Evolutionary conservation across 1,140 invertebrate species (phyloP), one percentile per base, ranked within the genome.

Genomic region (Chrysomallon squamiferum): DNA sequence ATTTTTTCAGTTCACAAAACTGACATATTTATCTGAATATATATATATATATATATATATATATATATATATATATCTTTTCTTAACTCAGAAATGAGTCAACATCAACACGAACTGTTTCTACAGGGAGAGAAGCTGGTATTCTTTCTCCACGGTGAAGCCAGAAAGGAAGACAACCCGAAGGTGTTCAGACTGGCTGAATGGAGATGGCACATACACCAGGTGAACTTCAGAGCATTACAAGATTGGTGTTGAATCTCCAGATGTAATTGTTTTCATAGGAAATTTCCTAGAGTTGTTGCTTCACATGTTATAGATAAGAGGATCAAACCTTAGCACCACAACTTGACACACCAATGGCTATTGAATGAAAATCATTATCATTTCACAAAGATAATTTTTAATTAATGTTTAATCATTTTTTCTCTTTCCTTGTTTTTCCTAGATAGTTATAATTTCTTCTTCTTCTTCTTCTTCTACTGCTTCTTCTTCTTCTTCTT

Each of bases 171-270:
- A n/a, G 93, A 96, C 78, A 93, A 97, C 79, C 89, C 95, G 33
- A 96, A 97, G 83, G 95, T 96, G 64, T 99, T 99, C 88, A 89
- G 94, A 56, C 96, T 97, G 0, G 97, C 97, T 18, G 97, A 99
- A 86, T 99, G 96, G 95, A 89, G 97, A 65, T 87, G 86, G 86
- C 79, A 82, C 47, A 71, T 87, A n/a, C 76, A 81, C 3, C 82
- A 88, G 73, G 93, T 97, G 6, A 98, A 97, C 87, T 96, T 99
- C 85, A 92, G 96, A 80, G 54, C 75, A 41, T 99, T 97, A 97
- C 97, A 99, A 89, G 95, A 98, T 99, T 25, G 95, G 93, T 78
- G 93, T 98, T 3, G 83, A 87, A 58, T 77, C 75, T 29, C 73
- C 74, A 20, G 68, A 80, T 30, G 72, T 77, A 61, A 54, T 62